Conservation (phyloP, 1,140 invertebrate species). For the Microplitis mediator region DNA sequence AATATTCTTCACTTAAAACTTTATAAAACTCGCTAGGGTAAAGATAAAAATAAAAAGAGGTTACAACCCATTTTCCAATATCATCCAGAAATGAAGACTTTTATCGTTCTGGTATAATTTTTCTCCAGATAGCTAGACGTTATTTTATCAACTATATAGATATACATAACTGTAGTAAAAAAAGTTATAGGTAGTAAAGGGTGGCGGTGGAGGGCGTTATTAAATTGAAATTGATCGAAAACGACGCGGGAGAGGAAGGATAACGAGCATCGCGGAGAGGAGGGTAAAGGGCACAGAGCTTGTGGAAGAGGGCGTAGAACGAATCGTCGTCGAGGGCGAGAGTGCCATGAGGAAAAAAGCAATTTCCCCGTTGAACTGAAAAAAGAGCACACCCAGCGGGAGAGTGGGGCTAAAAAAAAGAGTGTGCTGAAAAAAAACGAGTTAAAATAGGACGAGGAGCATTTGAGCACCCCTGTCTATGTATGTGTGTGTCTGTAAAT, state of each 20-base stretch:
- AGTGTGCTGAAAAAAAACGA: conserved; percentile 8
- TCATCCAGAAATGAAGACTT: conserved; percentile 5
- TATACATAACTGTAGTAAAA: not conserved
- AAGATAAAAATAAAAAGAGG: not conserved
- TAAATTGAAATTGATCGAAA: conserved; percentile 35
- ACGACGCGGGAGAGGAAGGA: conserved; percentile 14
- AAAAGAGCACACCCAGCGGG: conserved; percentile 3
- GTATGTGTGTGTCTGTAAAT: not conserved
- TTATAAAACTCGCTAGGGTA: too few relatives aligned
- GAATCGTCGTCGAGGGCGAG: conserved; percentile 14
- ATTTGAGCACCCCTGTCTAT: conserved; percentile 32
- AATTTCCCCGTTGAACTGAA: conserved; percentile 30
- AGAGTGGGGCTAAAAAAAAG: not conserved
- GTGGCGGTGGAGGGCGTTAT: conserved; percentile 3
- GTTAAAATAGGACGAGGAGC: conserved; percentile 22
- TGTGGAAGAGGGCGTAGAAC: conserved; percentile 14
- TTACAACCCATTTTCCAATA: not conserved
- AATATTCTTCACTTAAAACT: too few relatives aligned
- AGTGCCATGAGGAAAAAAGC: conserved; percentile 31
- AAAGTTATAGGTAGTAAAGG: not conserved
- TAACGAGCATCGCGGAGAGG: conserved; percentile 11
- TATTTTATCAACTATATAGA: not conserved
- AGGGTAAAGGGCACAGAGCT: conserved; percentile 1
- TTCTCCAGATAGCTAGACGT: not conserved
- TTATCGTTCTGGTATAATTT: conserved; percentile 4